Base-by-base conservation (phyloP, 2,888 invertebrate species). In the Drosophila conformis region DNA sequence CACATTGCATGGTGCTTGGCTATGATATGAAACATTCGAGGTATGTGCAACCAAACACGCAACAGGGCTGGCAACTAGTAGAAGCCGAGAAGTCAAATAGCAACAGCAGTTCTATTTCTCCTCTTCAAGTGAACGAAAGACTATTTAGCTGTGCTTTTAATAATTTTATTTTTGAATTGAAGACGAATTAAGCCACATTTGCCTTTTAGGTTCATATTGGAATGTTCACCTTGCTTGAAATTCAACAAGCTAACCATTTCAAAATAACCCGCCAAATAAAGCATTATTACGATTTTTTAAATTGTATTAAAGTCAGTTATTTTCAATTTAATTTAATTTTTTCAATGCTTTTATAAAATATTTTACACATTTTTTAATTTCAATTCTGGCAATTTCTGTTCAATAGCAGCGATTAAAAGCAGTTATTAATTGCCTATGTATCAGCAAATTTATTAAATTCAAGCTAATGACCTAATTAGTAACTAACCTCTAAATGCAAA, bases 21-120 rank as follows among this genome's bases (percentile, higher is more conserved):
- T 49, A 69, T 51, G 73, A 78, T 78, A 76, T 78, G 72, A 86
- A 80, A 74, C 61, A 83, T 74, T 68, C 66, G 58, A 70, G 63
- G 62, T 56, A 72, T 74, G 67, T 68, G 57, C 49, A 27, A 29
- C 18, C 33, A 46, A 54, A 57, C 46, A 42, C 21, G 51, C 76
- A 69, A 29, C 63, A 69, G 76, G 56, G 70, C 11, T 73, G 78
- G 57, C 27, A 61, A 54, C 38, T 15, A 4, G 6, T 5, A 40
- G 6, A 21, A 40, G 40, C 15, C 29, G n/a, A n/a, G 18, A 56
- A 40, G 31, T 31, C 57, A 40, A 57, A 31, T 6, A 13, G 2
- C 25, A 18, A 15, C 46, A 46, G 1, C 4, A 8, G 25, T 46
- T 25, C 2, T 4, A 15, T 8, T 46, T 25, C 8, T 25, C 4